These are phyloP conservation scores for Neria commutata DNA, from an alignment of 2,888 invertebrate genomes.

Conservation along the genomic window DNA sequence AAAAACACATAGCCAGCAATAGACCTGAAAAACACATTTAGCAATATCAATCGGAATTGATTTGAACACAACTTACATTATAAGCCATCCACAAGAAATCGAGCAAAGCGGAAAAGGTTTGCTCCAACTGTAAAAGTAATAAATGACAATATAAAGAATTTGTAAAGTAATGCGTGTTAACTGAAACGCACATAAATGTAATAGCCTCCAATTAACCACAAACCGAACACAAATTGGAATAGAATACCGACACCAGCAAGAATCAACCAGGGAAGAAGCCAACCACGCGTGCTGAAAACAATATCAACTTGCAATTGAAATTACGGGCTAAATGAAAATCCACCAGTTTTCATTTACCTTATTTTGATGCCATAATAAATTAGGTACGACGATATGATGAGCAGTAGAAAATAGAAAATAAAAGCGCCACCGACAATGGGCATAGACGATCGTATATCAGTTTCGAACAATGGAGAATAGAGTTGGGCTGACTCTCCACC, in stretches of 20 bases:
- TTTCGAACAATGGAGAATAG: slow-evolving; percentile 88
- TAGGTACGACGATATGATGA: slow-evolving; percentile 66
- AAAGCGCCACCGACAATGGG: slow-evolving; percentile 69
- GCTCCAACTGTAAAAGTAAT: slow-evolving; percentile 69
- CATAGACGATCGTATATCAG: slow-evolving; percentile 77
- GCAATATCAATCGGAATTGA: slow-evolving; percentile 39
- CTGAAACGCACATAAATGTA: slow-evolving; percentile 82
- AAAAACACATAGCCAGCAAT: slow-evolving; percentile 85
- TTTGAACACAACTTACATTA: slow-evolving; percentile 71
- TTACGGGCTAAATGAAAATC: slow-evolving; percentile 25
- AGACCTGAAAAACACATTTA: slow-evolving; percentile 68
- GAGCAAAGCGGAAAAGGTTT: slow-evolving; percentile 76
- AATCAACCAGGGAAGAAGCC: slow-evolving; percentile 81
- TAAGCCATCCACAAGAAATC: slow-evolving; percentile 85
- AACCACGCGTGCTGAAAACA: slow-evolving; percentile 74
- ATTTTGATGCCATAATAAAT: slow-evolving; percentile 57
- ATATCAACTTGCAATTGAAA: slow-evolving; percentile 59
- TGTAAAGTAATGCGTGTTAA: slow-evolving; percentile 1
- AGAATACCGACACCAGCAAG: slow-evolving; percentile 72
- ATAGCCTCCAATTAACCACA: slow-evolving; percentile 87
- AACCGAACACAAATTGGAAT: slow-evolving; percentile 79
- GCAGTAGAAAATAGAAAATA: slow-evolving; percentile 52
- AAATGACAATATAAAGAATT: not conserved
- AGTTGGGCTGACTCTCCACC: slow-evolving; percentile 91
- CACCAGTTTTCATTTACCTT: slow-evolving; percentile 39